phyloP scores from a whole-genome alignment of 2,797 vertebrate genomes.

The Oreonectes daqikongensis region DNA sequence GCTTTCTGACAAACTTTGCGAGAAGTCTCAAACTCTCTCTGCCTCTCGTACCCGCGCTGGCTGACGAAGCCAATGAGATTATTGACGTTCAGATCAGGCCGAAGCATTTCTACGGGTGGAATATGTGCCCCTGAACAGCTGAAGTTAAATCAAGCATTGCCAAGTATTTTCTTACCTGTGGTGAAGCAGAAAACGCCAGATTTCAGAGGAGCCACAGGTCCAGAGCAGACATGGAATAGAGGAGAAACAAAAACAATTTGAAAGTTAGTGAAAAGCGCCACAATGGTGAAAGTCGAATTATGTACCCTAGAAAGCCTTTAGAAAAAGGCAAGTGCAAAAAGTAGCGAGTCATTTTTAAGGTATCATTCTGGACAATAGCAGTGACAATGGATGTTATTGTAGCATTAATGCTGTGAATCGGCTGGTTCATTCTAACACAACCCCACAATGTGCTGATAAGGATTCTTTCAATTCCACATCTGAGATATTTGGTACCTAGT shows the following conservation, averaged over 20 bases:
- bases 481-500: background rate
- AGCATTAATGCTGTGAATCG: background rate
- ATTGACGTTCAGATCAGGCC: conserved; percentile 37
- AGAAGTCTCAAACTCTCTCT: conserved; percentile 12
- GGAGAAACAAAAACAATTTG: conserved; percentile 31
- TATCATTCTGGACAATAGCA: background rate
- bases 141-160: conserved; percentile 52
- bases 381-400: background rate
- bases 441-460: background rate
- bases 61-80: conserved; percentile 40
- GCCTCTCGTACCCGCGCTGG: conserved; percentile 7
- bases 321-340: background rate
- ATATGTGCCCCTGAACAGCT: conserved; percentile 43
- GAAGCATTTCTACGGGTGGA: conserved; percentile 37
- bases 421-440: too few relatives aligned
- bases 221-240: conserved; percentile 51
- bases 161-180: conserved; percentile 61
- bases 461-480: background rate
- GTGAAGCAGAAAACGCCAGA: conserved; percentile 41
- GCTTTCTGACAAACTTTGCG: conserved; percentile 36
- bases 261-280: conserved; percentile 43
- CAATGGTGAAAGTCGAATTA: background rate
- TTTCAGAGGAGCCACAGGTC: conserved; percentile 48
- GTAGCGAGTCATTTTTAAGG: background rate
- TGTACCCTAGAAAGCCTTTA: background rate